A percentile compares a stretch with the other conserved stretches of the same genome.
Evolutionary conservation across 2,888 invertebrate species (phyloP).

Genomic region (Lycaena phlaeas): DNA sequence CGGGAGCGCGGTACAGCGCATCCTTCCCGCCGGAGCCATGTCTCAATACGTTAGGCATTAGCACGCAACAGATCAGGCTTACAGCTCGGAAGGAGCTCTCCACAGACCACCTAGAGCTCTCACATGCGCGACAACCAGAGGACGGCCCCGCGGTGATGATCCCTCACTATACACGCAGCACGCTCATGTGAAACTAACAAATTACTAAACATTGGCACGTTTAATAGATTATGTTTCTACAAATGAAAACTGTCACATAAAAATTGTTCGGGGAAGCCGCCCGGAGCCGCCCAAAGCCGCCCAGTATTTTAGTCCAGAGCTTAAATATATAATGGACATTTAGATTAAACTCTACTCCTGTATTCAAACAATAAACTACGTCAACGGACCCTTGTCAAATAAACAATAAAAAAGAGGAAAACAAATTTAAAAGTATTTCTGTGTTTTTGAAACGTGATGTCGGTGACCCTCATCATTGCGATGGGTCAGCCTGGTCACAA

Average conservation of each 20-base stretch:
- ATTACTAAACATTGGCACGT: neutral
- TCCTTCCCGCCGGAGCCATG: too few species aligned
- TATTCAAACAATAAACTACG: constrained; percentile 3
- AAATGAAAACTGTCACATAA: neutral
- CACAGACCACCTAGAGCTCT: too few species aligned
- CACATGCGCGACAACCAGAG: too few species aligned
- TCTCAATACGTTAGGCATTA: too few species aligned
- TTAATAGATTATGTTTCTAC: too few species aligned
- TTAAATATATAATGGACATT: constrained; percentile 7
- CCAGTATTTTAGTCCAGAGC: neutral
- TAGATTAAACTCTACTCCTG: constrained; percentile 5
- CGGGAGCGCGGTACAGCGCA: too few species aligned
- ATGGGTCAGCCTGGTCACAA: constrained; percentile 2
- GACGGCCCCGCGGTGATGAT: too few species aligned
- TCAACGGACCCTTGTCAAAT: constrained; percentile 7
- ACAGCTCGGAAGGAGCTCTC: too few species aligned
- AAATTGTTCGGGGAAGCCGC: neutral
- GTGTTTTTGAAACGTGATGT: constrained; percentile 9
- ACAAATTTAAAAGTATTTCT: constrained; percentile 11
- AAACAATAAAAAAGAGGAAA: constrained; percentile 7
- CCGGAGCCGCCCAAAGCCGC: too few species aligned
- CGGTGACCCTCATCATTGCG: constrained; percentile 5
- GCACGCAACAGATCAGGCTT: too few species aligned
- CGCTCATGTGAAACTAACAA: too few species aligned
- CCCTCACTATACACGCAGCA: too few species aligned